Conservation (phyloP, 2,888 invertebrate species). For the Hemaris fuciformis region DNA sequence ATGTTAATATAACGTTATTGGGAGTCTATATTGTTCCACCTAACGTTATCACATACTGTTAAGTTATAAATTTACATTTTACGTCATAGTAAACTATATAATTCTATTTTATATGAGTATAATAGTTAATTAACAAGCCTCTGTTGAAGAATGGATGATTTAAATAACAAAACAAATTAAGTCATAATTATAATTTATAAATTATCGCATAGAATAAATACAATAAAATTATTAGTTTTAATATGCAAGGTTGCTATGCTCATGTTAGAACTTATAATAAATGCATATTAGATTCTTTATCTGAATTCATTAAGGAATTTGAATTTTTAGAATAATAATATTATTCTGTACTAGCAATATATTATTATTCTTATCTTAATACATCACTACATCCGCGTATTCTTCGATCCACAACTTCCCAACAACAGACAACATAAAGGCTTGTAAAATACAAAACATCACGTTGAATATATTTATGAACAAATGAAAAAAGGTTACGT, state of each 20-base stretch:
- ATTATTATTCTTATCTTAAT: background rate
- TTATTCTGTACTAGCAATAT: background rate
- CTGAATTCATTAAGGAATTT: slow-evolving; percentile 20
- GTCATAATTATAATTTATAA: background rate
- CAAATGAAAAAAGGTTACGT: background rate
- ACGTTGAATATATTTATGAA: background rate
- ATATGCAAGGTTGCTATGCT: slow-evolving; percentile 25
- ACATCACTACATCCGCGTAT: background rate
- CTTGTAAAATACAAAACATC: background rate
- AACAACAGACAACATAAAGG: background rate
- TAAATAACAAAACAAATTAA: background rate
- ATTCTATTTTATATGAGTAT: too few species aligned
- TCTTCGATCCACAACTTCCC: background rate
- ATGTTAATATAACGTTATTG: background rate
- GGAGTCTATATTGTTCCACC: background rate
- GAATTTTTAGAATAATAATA: background rate
- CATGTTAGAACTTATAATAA: slow-evolving; percentile 20
- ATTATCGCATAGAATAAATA: background rate
- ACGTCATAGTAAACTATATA: background rate
- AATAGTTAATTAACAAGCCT: too few species aligned
- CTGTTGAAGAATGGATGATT: too few species aligned
- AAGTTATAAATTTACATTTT: background rate
- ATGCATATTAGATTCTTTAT: slow-evolving; percentile 23
- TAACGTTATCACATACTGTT: background rate
- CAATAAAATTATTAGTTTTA: slow-evolving; percentile 19